These are phyloP conservation scores for Semotilus atromaculatus DNA, from an alignment of 2,797 vertebrate species.

Conservation along the genomic window DNA sequence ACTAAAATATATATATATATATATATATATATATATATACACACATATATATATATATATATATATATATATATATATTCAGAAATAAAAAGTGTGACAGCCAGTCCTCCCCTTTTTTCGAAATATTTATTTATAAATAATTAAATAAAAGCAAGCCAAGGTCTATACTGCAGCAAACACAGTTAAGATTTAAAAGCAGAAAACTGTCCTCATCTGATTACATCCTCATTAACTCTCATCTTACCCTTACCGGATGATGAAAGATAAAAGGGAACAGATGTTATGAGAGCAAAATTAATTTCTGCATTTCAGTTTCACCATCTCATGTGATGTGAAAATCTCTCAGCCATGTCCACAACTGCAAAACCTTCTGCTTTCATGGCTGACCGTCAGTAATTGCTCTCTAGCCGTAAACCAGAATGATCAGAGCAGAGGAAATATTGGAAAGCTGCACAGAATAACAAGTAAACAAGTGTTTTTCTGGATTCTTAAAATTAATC, in stretches of 20 bases:
- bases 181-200: background rate
- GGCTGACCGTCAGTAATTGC: background rate
- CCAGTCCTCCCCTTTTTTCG: background rate
- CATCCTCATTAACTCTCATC: conserved; percentile 16
- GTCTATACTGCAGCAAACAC: background rate
- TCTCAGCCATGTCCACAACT: background rate
- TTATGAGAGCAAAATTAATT: background rate
- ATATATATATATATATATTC: too few species aligned
- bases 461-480: background rate
- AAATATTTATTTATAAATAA: background rate
- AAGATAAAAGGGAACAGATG: background rate
- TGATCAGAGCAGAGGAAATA: background rate
- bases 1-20: too few species aligned
- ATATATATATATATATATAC: too few species aligned
- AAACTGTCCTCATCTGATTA: background rate
- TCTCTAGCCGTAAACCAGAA: background rate
- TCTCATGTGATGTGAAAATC: background rate
- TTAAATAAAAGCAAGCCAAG: background rate
- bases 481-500: background rate
- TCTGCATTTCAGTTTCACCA: conserved; percentile 5
- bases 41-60: too few species aligned
- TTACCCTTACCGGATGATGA: conserved; percentile 18
- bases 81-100: background rate
- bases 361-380: conserved; percentile 17
- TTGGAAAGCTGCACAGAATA: background rate